Percentiles rank a stretch among this genome's conserved stretches.
These are phyloP conservation scores for Aporrectodea caliginosa DNA, from an alignment of 1,140 invertebrate genomes.

Conservation along the genomic window DNA sequence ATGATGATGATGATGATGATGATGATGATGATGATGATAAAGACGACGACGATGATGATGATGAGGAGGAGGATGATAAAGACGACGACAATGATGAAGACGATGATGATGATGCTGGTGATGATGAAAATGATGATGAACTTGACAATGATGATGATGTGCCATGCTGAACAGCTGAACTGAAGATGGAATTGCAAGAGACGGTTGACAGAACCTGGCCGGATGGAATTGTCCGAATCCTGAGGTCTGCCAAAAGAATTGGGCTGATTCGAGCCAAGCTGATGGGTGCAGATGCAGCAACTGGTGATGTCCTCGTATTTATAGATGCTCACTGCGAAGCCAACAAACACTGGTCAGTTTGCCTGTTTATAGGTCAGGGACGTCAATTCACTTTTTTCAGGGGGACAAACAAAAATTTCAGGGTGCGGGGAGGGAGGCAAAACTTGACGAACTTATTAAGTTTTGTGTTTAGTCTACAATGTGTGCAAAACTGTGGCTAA, in stretches of 20 bases:
- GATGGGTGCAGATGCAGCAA: conserved; percentile 77
- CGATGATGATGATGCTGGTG: not conserved
- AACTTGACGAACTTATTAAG: not conserved
- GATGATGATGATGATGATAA: not conserved
- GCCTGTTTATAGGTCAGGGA: not conserved
- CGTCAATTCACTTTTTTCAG: not conserved
- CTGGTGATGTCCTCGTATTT: conserved; percentile 86
- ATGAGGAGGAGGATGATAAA: not conserved
- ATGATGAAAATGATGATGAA: not conserved
- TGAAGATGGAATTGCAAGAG: conserved; percentile 76
- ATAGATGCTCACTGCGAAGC: conserved; percentile 93
- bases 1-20: not conserved
- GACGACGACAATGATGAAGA: not conserved
- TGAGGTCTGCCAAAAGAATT: conserved; percentile 56
- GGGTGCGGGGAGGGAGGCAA: not conserved
- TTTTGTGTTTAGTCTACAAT: not conserved
- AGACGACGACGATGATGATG: not conserved
- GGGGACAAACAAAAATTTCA: not conserved
- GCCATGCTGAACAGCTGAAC: conserved; percentile 65
- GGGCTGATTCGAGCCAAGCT: conserved; percentile 82
- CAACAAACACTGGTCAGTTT: conserved; percentile 88
- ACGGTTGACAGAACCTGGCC: conserved; percentile 38
- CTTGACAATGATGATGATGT: not conserved
- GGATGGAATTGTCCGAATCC: conserved; percentile 65
- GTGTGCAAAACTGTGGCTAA: too few species aligned